Conservation (phyloP, 2,797 vertebrate genomes). For the Gymnodraco acuticeps region DNA sequence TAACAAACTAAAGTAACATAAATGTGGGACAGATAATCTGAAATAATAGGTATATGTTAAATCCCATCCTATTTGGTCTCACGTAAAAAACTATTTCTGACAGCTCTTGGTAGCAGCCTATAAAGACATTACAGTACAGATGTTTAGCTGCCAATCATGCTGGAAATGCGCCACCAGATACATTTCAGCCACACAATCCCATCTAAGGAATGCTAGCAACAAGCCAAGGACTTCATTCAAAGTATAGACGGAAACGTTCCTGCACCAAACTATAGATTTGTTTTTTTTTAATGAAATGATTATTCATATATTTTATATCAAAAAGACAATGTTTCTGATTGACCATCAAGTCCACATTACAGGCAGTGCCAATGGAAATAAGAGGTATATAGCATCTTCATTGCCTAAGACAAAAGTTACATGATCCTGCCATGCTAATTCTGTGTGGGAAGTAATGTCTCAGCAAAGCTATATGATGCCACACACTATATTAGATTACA, state of each 20-base stretch:
- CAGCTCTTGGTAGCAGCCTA: constrained; percentile 32
- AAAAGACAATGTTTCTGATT: constrained; percentile 29
- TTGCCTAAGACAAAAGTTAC: constrained; percentile 63
- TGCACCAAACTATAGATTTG: background rate
- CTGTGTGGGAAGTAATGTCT: constrained; percentile 85
- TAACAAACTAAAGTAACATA: background rate
- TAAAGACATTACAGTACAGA: constrained; percentile 23
- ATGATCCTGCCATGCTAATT: constrained; percentile 76
- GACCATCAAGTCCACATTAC: constrained; percentile 43
- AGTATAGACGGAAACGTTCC: background rate
- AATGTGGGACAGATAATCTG: background rate
- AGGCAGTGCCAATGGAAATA: constrained; percentile 46
- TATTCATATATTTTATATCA: constrained; percentile 3
- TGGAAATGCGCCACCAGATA: constrained; percentile 50
- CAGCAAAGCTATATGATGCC: constrained; percentile 87
- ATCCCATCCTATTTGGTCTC: background rate
- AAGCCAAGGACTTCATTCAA: background rate
- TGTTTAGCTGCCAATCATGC: constrained; percentile 47
- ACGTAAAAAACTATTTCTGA: constrained; percentile 8
- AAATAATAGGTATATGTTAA: background rate
- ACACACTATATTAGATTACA: constrained; percentile 87
- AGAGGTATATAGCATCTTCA: constrained; percentile 62
- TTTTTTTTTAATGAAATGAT: constrained; percentile 20
- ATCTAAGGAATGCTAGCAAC: constrained; percentile 3
- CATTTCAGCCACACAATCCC: constrained; percentile 37